phyloP scores from a whole-genome alignment of 2,113 vertebrate genomes.

The Haliaeetus leucogaster region DNA sequence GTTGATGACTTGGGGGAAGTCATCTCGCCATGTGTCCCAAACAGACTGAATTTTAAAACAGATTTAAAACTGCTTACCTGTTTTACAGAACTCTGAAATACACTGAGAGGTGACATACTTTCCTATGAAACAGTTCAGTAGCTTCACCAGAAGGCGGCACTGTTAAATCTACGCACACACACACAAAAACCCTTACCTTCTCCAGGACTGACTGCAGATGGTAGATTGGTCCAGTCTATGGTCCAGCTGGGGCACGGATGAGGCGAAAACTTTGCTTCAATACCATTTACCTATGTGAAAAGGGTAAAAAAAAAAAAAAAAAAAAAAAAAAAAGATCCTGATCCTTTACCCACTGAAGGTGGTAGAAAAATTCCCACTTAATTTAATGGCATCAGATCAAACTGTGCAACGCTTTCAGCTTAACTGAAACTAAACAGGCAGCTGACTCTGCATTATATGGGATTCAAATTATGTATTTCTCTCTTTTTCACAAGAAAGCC shows the following conservation, averaged over 20 bases:
- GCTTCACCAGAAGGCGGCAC: neutral
- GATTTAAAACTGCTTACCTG: neutral
- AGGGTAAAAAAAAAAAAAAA: neutral
- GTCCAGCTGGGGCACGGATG: conserved; percentile 87
- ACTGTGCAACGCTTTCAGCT: neutral
- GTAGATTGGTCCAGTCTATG: conserved; percentile 87
- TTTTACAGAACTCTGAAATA: neutral
- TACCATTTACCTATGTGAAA: conserved; percentile 81
- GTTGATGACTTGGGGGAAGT: neutral
- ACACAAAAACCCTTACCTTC: conserved; percentile 78
- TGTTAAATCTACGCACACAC: neutral
- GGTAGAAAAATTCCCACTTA: neutral
- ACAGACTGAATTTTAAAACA: neutral
- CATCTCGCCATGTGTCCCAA: neutral
- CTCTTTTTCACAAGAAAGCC: neutral
- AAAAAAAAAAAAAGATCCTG: neutral
- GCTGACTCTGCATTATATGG: neutral
- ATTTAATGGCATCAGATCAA: neutral
- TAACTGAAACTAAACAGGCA: neutral
- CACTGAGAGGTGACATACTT: neutral
- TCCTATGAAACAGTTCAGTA: neutral
- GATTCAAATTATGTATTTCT: neutral
- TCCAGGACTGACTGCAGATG: conserved; percentile 86
- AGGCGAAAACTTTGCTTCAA: conserved; percentile 83
- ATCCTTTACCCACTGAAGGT: neutral